phyloP scores from a whole-genome alignment of 2,797 vertebrate genomes.

The Anguilla marmorata region DNA sequence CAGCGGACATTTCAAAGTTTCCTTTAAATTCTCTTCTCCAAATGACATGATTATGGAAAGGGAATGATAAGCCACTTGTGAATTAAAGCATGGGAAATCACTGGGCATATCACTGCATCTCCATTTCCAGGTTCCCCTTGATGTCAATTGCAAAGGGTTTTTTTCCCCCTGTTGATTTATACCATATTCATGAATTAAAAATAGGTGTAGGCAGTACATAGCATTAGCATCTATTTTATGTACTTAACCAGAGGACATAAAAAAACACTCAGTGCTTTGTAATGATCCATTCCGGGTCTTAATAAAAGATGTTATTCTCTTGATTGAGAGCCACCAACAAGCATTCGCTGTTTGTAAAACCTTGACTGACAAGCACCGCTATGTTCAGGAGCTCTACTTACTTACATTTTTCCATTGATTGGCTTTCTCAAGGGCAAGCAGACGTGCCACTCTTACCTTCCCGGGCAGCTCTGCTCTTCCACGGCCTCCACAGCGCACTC shows the following conservation, averaged over 20 bases:
- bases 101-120: background rate
- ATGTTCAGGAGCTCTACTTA: background rate
- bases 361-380: background rate
- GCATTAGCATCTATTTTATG: background rate
- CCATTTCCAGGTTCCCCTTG: background rate
- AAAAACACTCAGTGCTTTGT: background rate
- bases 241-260: background rate
- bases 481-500: constrained; percentile 87
- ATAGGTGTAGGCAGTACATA: background rate
- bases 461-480: constrained; percentile 78
- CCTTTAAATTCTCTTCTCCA: background rate
- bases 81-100: background rate
- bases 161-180: background rate
- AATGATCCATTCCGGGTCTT: background rate
- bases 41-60: background rate
- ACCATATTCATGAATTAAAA: background rate
- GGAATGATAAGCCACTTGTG: background rate
- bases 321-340: background rate
- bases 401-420: background rate
- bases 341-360: background rate
- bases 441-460: constrained; percentile 61
- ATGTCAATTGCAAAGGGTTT: background rate
- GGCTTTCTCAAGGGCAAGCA: background rate
- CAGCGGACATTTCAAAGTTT: background rate
- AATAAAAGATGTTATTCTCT: background rate